phyloP scores from a whole-genome alignment of 2,888 invertebrate species.

The Ormyrus pomaceus region DNA sequence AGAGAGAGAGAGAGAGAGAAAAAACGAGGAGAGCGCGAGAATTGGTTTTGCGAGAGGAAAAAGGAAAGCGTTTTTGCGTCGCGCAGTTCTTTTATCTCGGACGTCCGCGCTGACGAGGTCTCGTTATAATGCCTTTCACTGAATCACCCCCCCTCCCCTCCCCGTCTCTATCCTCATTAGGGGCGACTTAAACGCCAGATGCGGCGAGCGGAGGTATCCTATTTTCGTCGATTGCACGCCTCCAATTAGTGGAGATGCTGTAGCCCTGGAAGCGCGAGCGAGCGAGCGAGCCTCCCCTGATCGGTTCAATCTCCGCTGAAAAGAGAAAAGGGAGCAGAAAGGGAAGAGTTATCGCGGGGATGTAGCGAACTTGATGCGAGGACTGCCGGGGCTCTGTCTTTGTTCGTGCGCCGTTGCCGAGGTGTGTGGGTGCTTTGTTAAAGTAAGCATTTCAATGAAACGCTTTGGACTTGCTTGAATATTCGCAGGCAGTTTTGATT shows the following conservation, averaged over 20 bases:
- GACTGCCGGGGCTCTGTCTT: no score
- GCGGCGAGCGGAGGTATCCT: constrained; percentile 14
- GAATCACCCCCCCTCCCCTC: constrained; percentile 17
- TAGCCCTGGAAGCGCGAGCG: not conserved
- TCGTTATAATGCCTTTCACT: constrained; percentile 42
- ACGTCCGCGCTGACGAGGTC: constrained; percentile 29
- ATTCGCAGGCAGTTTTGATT: no score
- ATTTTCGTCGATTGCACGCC: constrained; percentile 42
- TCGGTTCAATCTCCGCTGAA: not conserved
- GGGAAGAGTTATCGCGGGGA: no score
- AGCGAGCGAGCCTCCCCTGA: not conserved
- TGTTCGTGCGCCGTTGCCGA: no score
- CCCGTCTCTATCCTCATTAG: constrained; percentile 41
- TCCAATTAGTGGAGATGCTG: constrained; percentile 31
- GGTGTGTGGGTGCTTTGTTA: no score
- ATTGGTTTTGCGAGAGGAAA: no score
- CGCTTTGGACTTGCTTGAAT: no score
- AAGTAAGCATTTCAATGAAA: no score
- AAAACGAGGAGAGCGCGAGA: no score
- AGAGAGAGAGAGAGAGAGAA: no score
- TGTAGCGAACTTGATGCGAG: no score
- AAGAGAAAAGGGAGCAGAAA: not conserved
- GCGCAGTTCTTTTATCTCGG: not conserved
- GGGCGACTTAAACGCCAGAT: constrained; percentile 31
- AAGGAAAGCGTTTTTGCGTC: not conserved